These are phyloP conservation scores for Strongylocentrotus purpuratus DNA, from an alignment of 35 echinoderm and acorn worm genomes.

Conservation along the genomic window DNA sequence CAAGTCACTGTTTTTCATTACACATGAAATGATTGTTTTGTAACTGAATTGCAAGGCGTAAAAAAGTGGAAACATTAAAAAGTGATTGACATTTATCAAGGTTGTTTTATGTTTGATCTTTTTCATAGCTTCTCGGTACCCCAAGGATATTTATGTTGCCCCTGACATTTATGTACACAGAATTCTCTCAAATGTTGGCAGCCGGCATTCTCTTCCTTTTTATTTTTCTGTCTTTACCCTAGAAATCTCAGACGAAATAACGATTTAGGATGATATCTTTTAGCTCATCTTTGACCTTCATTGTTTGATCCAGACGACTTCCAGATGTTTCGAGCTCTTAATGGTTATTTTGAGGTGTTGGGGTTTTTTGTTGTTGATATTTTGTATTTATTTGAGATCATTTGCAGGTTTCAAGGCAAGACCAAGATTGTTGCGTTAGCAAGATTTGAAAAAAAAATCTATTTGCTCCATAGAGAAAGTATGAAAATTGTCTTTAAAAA, in stretches of 20 bases:
- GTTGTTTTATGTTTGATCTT: not conserved
- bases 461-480: not conserved
- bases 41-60: not conserved
- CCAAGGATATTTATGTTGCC: slow-evolving; percentile 23
- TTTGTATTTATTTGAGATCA: not conserved
- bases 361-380: not conserved
- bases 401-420: too few relatives aligned
- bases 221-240: not conserved
- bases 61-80: not conserved
- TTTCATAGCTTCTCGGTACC: not conserved
- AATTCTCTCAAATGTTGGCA: not conserved
- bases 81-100: slow-evolving; percentile 18
- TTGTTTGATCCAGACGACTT: not conserved
- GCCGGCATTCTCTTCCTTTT: not conserved
- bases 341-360: not conserved
- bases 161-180: slow-evolving; percentile 37
- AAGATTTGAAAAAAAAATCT: too few relatives aligned
- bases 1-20: not conserved
- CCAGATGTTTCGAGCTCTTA: not conserved
- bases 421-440: too few relatives aligned
- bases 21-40: not conserved
- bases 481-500: too few relatives aligned
- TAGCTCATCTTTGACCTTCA: slow-evolving; percentile 16
- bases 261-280: not conserved
- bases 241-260: not conserved